phyloP scores from a whole-genome alignment of 2,888 invertebrate genomes.

The Andrena dorsata region DNA sequence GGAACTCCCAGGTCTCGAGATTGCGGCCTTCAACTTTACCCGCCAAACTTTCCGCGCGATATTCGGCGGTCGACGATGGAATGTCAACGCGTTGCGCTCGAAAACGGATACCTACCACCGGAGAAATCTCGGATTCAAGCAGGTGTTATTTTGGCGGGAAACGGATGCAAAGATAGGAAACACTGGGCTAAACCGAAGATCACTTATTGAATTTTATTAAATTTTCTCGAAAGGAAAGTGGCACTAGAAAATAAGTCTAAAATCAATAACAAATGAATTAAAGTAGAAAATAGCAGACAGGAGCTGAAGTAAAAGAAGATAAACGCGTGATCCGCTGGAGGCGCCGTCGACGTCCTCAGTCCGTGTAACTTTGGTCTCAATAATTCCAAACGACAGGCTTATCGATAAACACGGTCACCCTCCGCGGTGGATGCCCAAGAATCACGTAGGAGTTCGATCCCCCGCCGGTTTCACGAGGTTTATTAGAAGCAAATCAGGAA shows the following conservation, averaged over 20 bases:
- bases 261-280: too few relatives aligned
- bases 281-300: too few relatives aligned
- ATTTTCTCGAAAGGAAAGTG: too few relatives aligned
- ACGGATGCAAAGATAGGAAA: too few relatives aligned
- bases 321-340: too few relatives aligned
- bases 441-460: conserved; percentile 65
- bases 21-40: conserved; percentile 41
- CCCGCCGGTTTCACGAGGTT: conserved; percentile 78
- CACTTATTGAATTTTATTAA: too few relatives aligned
- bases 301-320: too few relatives aligned
- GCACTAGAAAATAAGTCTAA: too few relatives aligned
- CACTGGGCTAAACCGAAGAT: too few relatives aligned
- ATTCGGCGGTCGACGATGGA: not conserved
- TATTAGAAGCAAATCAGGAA: conserved; percentile 83
- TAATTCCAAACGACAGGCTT: conserved; percentile 14
- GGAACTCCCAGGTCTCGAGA: conserved; percentile 50
- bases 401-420: conserved; percentile 51
- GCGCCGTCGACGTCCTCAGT: too few relatives aligned
- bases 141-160: too few relatives aligned
- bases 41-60: conserved; percentile 13
- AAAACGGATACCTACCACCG: not conserved
- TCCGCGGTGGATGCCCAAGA: conserved; percentile 5
- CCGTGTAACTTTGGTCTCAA: conserved; percentile 10
- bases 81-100: not conserved
- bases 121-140: too few relatives aligned